phyloP scores from a whole-genome alignment of 1,140 invertebrate species.

The Varroa destructor region DNA sequence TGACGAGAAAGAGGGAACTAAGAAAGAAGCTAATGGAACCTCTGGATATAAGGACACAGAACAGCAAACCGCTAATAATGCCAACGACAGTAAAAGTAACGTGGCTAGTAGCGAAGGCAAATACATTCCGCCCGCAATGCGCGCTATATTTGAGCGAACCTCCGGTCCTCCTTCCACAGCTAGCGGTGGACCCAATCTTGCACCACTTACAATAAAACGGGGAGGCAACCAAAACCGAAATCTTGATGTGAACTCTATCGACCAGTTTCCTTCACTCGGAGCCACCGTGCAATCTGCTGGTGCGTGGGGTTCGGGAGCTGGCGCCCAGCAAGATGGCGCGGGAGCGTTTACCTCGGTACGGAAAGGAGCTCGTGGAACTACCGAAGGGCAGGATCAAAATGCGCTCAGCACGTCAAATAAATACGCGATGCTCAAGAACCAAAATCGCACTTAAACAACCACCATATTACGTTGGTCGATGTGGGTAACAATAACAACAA shows the following conservation, averaged over 20 bases:
- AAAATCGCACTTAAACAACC: too few relatives aligned
- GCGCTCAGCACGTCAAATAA: conserved; percentile 6
- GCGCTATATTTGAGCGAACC: not conserved
- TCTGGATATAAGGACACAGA: too few relatives aligned
- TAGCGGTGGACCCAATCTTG: not conserved
- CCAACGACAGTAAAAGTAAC: not conserved
- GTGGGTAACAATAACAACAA: too few relatives aligned
- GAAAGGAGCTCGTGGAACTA: not conserved
- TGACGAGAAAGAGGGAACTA: not conserved
- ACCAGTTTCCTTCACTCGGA: conserved; percentile 12
- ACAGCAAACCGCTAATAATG: not conserved
- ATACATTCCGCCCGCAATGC: conserved; percentile 15
- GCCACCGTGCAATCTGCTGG: not conserved
- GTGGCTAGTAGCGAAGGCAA: not conserved
- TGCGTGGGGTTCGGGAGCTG: too few relatives aligned
- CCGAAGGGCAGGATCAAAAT: not conserved
- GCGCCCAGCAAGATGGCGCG: not conserved
- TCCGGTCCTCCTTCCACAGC: not conserved
- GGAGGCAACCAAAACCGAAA: not conserved
- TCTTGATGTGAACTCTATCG: conserved; percentile 18
- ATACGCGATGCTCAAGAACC: conserved; percentile 2
- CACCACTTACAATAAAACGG: not conserved
- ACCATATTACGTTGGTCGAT: too few relatives aligned
- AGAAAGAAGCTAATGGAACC: too few relatives aligned
- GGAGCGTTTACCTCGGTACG: conserved; percentile 11